Conservation (phyloP, 2,797 vertebrate species). For the Enteromius viviparus region DNA sequence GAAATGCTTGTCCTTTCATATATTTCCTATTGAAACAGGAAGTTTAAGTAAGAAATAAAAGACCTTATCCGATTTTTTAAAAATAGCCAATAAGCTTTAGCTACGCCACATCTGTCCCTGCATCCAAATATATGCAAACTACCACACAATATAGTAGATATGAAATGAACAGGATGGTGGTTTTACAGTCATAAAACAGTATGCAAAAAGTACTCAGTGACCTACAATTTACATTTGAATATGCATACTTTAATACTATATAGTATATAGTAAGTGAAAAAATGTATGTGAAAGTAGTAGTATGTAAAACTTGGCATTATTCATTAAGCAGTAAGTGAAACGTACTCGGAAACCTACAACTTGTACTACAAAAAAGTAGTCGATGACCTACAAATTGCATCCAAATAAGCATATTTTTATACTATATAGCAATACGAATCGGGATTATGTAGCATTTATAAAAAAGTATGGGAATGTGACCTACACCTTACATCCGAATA, state of each 20-base stretch:
- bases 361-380: background rate
- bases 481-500: background rate
- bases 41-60: background rate
- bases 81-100: background rate
- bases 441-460: no score
- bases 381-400: background rate
- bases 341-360: background rate
- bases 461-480: background rate
- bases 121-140: background rate
- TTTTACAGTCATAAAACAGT: background rate
- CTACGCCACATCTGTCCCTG: background rate
- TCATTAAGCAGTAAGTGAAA: background rate
- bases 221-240: background rate
- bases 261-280: background rate
- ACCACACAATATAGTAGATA: background rate
- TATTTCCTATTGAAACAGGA: background rate
- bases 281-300: background rate
- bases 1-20: background rate
- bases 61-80: background rate
- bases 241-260: background rate
- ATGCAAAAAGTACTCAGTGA: background rate
- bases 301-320: background rate
- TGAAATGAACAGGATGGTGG: background rate
- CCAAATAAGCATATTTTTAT: background rate
- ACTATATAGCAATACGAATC: no score